phyloP scores from a whole-genome alignment of 2,113 vertebrate genomes.

The Casuarius casuarius region DNA sequence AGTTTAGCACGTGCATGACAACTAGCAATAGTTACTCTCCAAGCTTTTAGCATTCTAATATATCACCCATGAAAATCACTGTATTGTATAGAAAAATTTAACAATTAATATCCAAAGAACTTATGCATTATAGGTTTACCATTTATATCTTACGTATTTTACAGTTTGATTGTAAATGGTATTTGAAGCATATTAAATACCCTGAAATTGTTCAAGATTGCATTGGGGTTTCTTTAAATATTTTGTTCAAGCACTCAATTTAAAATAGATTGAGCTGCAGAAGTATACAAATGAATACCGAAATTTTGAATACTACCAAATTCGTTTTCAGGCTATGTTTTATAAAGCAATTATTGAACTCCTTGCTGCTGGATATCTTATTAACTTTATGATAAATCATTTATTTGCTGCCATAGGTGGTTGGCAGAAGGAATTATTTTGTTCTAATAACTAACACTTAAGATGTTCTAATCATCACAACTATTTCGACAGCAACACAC shows the following conservation, averaged over 20 bases:
- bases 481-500: constrained; percentile 5
- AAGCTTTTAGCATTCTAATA: not conserved
- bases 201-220: not conserved
- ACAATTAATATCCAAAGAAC: not conserved
- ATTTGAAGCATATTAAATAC: not conserved
- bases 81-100: not conserved
- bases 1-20: not conserved
- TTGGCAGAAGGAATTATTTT: not conserved
- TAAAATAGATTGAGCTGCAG: not conserved
- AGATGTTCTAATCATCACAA: not conserved
- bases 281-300: not conserved
- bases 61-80: not conserved
- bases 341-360: not conserved
- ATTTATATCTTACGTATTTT: not conserved
- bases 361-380: not conserved
- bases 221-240: constrained; percentile 19
- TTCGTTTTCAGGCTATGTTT: not conserved
- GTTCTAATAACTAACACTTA: not conserved
- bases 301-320: constrained; percentile 5
- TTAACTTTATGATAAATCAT: not conserved
- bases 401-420: not conserved
- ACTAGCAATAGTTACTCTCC: not conserved
- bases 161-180: not conserved
- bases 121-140: not conserved
- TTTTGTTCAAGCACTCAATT: not conserved